Base-by-base conservation (phyloP, 64 coral and sea anemone species). In the Montipora sp. region DNA sequence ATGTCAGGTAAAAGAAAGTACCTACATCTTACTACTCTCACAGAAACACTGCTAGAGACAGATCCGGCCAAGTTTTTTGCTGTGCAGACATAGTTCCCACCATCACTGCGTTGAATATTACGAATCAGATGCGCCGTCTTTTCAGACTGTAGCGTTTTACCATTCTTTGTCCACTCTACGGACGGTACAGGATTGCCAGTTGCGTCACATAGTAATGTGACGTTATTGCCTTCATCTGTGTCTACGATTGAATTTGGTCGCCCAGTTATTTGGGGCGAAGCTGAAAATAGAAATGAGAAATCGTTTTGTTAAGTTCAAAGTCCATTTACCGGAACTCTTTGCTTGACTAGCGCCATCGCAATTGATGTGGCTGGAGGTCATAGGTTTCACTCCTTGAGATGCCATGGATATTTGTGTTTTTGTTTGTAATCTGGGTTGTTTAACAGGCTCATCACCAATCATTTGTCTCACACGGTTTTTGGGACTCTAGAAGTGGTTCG, bases 11-110 rank as follows among this genome's bases (percentile, higher is more conserved):
- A 15, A n/a, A 71, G 3, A 11, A 18, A 48, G 5, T 21, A 68
- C 88, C 79, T 80, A 90, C 88, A 90, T 90, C 75, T 36, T 49
- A 80, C 9, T 49, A 90, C 47, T 80, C 59, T 79, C 13, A 90
- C 75, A 12, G 15, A 19, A 15, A 65, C 18, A 1, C 76, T 69
- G 20, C 51, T 47, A 51, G 75, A 80, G 0, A 1, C 59, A 3
- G 45, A 4, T 47, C 88, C 88, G 45, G 59, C 88, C 65, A 4
- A 0, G 45, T 80, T 90, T 48, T 12, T 68, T 1, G 88, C 88
- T 63, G 23, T 90, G 48, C 88, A 90, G 5, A 80, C 21, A 36
- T 90, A 90, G 44, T 1, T 70, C 12, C 88, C 88, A 63, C 75
- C 88, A 47, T 80, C 15, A 22, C 27, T 90, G 6, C 60, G 88